Conservation (phyloP, 2,888 invertebrate species). For the Ormia ochracea region DNA sequence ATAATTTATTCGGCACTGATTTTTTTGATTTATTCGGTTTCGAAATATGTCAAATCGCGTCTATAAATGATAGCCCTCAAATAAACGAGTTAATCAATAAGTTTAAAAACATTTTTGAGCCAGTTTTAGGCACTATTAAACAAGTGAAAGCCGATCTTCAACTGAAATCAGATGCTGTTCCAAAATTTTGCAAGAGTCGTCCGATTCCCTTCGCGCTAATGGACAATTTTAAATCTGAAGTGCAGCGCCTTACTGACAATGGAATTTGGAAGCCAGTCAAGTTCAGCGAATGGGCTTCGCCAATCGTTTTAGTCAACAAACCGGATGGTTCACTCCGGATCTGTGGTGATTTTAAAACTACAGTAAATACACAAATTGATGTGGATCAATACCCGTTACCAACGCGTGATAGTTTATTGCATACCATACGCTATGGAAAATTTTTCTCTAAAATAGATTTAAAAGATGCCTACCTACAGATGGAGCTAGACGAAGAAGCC, state of each 20-base stretch:
- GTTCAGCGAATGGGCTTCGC: constrained; percentile 69
- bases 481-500: constrained; percentile 67
- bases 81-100: neutral
- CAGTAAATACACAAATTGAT: constrained; percentile 63
- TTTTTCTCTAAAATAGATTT: constrained; percentile 61
- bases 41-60: neutral
- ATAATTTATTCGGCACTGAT: constrained; percentile 15
- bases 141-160: too few species aligned
- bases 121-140: too few species aligned
- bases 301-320: too few species aligned
- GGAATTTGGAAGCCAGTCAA: constrained; percentile 51
- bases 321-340: too few species aligned
- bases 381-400: constrained; percentile 66
- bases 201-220: constrained; percentile 63
- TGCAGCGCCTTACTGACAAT: constrained; percentile 50
- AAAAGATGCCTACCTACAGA: constrained; percentile 67
- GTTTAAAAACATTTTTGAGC: too few species aligned
- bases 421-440: constrained; percentile 59
- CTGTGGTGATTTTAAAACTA: constrained; percentile 58
- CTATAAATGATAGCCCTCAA: neutral
- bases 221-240: constrained; percentile 57
- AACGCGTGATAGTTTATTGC: constrained; percentile 63
- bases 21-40: constrained; percentile 11
- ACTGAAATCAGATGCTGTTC: too few species aligned
- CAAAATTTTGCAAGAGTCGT: constrained; percentile 63